These are phyloP conservation scores for Chanos chanos DNA, from an alignment of 2,797 vertebrate genomes.

Conservation along the genomic window DNA sequence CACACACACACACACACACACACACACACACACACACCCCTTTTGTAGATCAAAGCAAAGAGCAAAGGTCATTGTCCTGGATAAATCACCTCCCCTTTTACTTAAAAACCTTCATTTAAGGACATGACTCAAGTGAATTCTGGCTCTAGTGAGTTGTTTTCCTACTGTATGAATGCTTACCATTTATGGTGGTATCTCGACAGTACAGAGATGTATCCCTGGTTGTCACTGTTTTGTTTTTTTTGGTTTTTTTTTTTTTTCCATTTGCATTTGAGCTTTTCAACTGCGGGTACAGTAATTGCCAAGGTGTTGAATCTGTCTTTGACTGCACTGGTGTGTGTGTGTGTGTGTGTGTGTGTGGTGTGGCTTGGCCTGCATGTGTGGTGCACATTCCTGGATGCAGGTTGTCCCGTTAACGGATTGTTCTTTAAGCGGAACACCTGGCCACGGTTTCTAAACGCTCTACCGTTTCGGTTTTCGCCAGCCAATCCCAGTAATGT, in stretches of 20 bases:
- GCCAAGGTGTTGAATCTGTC: constrained; percentile 20
- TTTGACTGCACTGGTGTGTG: constrained; percentile 17
- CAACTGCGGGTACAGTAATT: constrained; percentile 3
- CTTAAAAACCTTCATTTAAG: background rate
- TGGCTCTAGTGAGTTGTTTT: too few relatives aligned
- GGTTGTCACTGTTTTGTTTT: constrained; percentile 17
- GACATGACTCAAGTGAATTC: too few relatives aligned
- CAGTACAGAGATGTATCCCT: constrained; percentile 12
- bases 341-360: too few relatives aligned
- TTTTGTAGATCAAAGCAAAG: constrained; percentile 15
- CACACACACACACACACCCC: background rate
- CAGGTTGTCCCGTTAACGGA: too few relatives aligned
- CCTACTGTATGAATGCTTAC: too few relatives aligned
- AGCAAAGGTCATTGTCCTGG: constrained; percentile 24
- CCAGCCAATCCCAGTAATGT: too few relatives aligned
- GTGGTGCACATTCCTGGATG: too few relatives aligned
- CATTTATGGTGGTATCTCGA: too few relatives aligned
- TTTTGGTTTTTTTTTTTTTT: too few relatives aligned
- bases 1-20: background rate
- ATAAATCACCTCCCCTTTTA: background rate
- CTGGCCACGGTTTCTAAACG: too few relatives aligned
- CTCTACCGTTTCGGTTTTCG: too few relatives aligned
- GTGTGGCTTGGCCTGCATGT: constrained; percentile 3
- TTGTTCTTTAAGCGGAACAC: too few relatives aligned
- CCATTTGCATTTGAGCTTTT: background rate